These are phyloP conservation scores for Homarus americanus DNA, from an alignment of 1,140 invertebrate species.

Conservation along the genomic window DNA sequence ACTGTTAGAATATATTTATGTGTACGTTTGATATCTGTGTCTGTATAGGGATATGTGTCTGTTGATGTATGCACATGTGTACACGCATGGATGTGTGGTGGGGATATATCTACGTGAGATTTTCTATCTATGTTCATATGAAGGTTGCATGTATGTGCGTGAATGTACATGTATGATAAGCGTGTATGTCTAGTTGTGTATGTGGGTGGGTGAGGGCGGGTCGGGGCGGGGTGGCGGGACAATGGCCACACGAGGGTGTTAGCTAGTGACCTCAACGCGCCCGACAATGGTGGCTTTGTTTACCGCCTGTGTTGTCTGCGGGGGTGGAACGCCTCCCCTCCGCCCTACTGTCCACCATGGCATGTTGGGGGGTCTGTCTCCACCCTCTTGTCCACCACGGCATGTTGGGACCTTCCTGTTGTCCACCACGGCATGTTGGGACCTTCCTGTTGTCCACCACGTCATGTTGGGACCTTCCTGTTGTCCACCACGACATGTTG, in stretches of 20 bases:
- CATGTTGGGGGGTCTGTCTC: too few relatives aligned
- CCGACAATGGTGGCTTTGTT: conserved; percentile 68
- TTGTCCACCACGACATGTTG: too few relatives aligned
- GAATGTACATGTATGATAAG: neutral
- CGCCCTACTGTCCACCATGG: neutral
- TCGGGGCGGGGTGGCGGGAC: conserved; percentile 12
- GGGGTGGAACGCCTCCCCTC: neutral
- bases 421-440: neutral
- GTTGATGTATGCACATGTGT: neutral
- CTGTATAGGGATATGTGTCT: neutral
- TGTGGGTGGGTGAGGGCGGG: conserved; percentile 35
- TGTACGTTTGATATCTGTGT: neutral
- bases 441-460: too few relatives aligned
- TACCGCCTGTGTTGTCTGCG: conserved; percentile 34
- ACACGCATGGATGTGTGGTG: too few relatives aligned
- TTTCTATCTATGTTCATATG: neutral
- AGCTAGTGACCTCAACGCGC: conserved; percentile 69
- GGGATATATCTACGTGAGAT: neutral
- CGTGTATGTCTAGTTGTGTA: conserved; percentile 5
- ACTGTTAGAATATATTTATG: neutral
- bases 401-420: neutral
- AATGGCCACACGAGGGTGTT: conserved; percentile 55
- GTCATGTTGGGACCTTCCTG: neutral
- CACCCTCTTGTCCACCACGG: neutral
- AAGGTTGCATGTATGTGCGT: neutral